Evolutionary conservation across 2,888 invertebrate genomes (phyloP), one percentile per base, ranked within the genome.

Genomic region (Papilio protenor): DNA sequence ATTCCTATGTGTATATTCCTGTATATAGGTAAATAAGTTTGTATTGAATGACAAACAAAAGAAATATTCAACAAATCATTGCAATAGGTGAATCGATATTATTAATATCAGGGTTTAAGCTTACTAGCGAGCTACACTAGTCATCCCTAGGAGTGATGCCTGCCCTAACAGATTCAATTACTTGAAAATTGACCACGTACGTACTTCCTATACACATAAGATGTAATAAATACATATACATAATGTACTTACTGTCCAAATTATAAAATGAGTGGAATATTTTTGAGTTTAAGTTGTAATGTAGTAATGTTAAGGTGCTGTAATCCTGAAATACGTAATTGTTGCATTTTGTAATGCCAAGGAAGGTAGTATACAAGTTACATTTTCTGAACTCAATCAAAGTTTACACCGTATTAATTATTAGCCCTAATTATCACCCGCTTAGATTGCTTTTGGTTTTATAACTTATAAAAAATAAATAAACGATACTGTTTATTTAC

Each of bases 151-250:
- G 85, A 89, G 64, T 89, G 87, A 89, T 89, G 83, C 86, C 87
- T 88, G 90, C 86, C 84, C 87, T 87, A 87, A 88, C 88, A 87
- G 89, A 92, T 93, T 92, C 92, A 92, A 93, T 94, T 92, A 93
- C 89, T 86, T 85, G 84, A 83, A 85, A 92, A 92, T 91, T 90
- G 90, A 93, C 92, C 91, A 90, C 88, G 84, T 86, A 88, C 84
- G 83, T 82, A 86, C 85, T 84, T 85, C 88, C 83, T 82, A 84
- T 88, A 85, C 87, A 85, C 84, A 82, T 82, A 84, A 61, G 23
- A 61, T 72, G 21, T 72, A 33, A 74, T 10, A 47, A 14, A 64
- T 64, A 40, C 1, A 21, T 57, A 57, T 21, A 57, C 10, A 57
- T 18, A 55, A 18, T 55, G 16, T 18, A 18, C 5, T 5, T 21